A percentile compares a stretch with the other conserved stretches of the same genome.
These are phyloP conservation scores for Sycophila sp. DNA, from an alignment of 1,140 invertebrate genomes.

Conservation along the genomic window DNA sequence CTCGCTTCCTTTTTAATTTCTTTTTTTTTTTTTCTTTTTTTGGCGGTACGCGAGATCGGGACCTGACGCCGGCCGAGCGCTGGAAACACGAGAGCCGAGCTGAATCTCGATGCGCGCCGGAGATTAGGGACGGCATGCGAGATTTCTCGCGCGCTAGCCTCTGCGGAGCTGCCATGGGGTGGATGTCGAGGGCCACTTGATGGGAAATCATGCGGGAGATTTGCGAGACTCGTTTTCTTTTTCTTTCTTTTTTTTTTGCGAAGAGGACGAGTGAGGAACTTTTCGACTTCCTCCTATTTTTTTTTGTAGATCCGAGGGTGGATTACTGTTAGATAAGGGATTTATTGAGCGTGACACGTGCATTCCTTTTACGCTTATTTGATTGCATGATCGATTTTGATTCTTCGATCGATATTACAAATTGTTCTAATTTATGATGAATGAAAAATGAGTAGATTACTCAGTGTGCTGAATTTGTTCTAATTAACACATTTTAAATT, in stretches of 20 bases:
- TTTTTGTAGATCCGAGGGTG: not conserved
- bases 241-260: not conserved
- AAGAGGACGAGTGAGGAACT: not conserved
- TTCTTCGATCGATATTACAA: no score
- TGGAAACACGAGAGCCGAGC: conserved; percentile 22
- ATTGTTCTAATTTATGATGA: no score
- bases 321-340: not conserved
- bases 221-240: not conserved
- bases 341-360: not conserved
- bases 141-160: no score
- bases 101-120: not conserved
- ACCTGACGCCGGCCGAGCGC: not conserved
- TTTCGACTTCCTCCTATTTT: not conserved
- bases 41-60: not conserved
- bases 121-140: not conserved
- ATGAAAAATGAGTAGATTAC: no score
- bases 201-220: not conserved
- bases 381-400: no score
- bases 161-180: no score
- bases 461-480: no score
- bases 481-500: no score
- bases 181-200: no score
- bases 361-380: no score
- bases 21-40: conserved; percentile 5
- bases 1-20: not conserved